Percentiles rank a stretch among this genome's conserved stretches.
Evolutionary conservation across 2,797 vertebrate species (phyloP).

Genomic region (Danio tinwini): DNA sequence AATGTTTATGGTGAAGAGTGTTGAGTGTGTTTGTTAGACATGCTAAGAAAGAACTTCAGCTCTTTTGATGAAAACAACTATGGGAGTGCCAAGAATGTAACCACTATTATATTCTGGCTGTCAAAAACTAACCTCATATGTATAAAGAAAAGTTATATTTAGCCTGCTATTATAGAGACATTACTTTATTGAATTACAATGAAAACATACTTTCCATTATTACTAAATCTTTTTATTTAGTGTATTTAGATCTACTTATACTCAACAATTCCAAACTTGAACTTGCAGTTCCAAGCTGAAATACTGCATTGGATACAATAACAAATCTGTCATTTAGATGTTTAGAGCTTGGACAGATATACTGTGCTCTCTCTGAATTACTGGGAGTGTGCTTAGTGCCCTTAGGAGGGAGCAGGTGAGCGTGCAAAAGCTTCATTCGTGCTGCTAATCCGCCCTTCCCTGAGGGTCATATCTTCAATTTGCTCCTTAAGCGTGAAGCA

Average conservation of each 20-base stretch:
- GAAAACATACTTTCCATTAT: too few species aligned
- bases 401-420: constrained; percentile 36
- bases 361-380: neutral
- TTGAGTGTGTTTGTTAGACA: too few species aligned
- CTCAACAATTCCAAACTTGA: neutral
- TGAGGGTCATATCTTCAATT: constrained; percentile 31
- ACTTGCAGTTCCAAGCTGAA: neutral
- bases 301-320: neutral
- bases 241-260: neutral
- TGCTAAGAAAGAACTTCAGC: too few species aligned
- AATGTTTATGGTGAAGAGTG: too few species aligned
- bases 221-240: too few species aligned
- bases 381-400: constrained; percentile 30
- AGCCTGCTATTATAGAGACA: too few species aligned
- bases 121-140: too few species aligned
- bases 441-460: constrained; percentile 33
- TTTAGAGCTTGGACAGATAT: neutral
- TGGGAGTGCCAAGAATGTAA: too few species aligned
- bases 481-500: constrained; percentile 20
- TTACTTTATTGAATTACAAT: too few species aligned
- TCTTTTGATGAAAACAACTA: too few species aligned
- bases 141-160: too few species aligned
- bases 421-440: constrained; percentile 29
- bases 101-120: too few species aligned
- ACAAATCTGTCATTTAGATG: constrained; percentile 1